phyloP scores from a whole-genome alignment of 2,113 vertebrate genomes.

The Semnornis frantzii region DNA sequence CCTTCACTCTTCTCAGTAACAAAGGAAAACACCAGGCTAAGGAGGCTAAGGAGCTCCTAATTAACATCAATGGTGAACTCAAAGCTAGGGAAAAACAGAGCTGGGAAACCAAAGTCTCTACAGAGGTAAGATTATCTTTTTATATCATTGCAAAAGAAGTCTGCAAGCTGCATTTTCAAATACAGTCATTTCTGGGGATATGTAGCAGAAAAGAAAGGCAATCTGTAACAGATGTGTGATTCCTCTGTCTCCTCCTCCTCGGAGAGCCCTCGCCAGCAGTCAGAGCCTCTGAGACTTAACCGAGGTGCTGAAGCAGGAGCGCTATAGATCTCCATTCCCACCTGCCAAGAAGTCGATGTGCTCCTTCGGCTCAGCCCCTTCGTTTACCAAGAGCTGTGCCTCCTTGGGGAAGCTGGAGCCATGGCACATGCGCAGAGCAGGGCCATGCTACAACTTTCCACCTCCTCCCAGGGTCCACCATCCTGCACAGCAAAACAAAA shows the following conservation, averaged over 20 bases:
- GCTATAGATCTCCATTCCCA: not conserved
- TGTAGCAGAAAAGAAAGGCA: constrained; percentile 5
- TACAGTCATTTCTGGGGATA: constrained; percentile 34
- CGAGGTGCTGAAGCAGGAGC: rapidly evolving
- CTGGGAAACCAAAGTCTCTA: not conserved
- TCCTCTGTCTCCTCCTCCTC: not conserved
- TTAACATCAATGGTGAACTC: constrained; percentile 4
- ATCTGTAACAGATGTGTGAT: not conserved
- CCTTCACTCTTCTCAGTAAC: not conserved
- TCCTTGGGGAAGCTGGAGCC: not conserved
- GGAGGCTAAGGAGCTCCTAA: constrained; percentile 30
- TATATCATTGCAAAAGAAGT: not conserved
- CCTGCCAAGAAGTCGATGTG: not conserved
- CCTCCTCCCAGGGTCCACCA: not conserved
- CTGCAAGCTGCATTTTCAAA: constrained; percentile 35
- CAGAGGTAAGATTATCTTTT: not conserved
- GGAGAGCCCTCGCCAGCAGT: not conserved
- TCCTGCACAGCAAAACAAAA: not conserved
- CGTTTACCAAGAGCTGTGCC: not conserved
- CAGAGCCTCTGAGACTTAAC: not conserved
- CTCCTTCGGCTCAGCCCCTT: not conserved
- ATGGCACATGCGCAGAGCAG: not conserved
- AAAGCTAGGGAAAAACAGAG: constrained; percentile 24
- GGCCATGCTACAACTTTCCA: not conserved
- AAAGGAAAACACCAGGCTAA: constrained; percentile 34